Evolutionary conservation across 2,888 invertebrate genomes (phyloP).

Genomic region (Orchesellides sinensis): DNA sequence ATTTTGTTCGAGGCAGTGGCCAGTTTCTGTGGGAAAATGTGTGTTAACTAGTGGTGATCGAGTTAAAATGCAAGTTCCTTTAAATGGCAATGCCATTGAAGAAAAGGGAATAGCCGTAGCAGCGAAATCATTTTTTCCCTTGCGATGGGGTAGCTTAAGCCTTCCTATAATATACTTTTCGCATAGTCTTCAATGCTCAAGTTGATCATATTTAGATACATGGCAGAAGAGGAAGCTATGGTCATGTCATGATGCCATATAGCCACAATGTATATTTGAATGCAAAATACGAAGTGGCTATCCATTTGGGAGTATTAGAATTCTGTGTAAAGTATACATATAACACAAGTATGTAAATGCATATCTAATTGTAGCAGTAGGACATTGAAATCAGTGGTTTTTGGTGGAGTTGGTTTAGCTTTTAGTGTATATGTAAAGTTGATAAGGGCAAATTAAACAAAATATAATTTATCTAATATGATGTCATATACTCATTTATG

Average conservation of each 20-base stretch:
- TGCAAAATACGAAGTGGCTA: slow-evolving; percentile 1
- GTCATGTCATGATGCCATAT: neutral
- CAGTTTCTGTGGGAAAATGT: slow-evolving; percentile 63
- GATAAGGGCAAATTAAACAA: neutral
- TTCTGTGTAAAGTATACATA: neutral
- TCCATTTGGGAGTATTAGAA: too few relatives aligned
- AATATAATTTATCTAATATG: too few relatives aligned
- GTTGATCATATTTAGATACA: too few relatives aligned
- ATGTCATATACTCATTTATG: too few relatives aligned
- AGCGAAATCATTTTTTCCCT: slow-evolving; percentile 40
- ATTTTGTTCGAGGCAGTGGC: slow-evolving; percentile 6
- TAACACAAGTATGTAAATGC: neutral
- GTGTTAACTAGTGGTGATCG: slow-evolving; percentile 51
- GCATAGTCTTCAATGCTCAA: too few relatives aligned
- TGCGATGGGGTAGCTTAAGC: neutral
- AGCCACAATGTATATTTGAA: neutral
- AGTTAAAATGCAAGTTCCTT: slow-evolving; percentile 31
- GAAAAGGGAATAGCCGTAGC: neutral
- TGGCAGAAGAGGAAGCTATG: neutral
- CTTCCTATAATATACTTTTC: neutral
- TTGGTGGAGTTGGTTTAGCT: neutral
- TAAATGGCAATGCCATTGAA: slow-evolving; percentile 8
- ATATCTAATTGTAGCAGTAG: neutral
- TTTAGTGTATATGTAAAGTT: neutral
- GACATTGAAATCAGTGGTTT: neutral